phyloP scores from a whole-genome alignment of 2,113 vertebrate genomes.

The Gila orcuttii region DNA sequence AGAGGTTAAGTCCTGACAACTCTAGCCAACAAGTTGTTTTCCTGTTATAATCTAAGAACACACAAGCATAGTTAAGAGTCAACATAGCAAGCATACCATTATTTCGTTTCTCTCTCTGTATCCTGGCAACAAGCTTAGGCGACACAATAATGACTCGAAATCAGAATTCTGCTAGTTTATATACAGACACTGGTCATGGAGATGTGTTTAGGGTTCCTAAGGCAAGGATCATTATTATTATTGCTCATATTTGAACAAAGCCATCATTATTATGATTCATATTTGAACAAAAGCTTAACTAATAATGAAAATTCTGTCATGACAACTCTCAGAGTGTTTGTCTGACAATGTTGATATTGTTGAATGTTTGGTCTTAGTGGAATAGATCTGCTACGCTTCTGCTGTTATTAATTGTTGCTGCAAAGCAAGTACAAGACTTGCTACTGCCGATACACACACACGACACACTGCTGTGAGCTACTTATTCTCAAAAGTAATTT shows the following conservation, averaged over 20 bases:
- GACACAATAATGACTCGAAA: conserved; percentile 59
- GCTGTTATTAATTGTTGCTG: too few relatives aligned
- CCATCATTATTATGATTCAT: neutral
- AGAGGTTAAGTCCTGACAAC: neutral
- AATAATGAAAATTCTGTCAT: too few relatives aligned
- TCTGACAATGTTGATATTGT: too few relatives aligned
- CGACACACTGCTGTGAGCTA: too few relatives aligned
- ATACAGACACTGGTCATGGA: conserved; percentile 47
- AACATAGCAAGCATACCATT: conserved; percentile 67
- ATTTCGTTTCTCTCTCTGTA: conserved; percentile 68
- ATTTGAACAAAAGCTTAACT: neutral
- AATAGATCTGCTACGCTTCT: too few relatives aligned
- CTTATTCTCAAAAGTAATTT: too few relatives aligned
- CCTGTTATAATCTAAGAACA: neutral
- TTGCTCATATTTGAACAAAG: neutral
- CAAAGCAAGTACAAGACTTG: too few relatives aligned
- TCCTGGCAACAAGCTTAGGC: conserved; percentile 74
- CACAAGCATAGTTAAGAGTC: conserved; percentile 62
- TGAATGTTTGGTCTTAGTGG: too few relatives aligned
- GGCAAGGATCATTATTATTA: neutral
- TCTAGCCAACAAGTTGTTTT: neutral
- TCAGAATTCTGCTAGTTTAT: conserved; percentile 8
- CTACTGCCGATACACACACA: too few relatives aligned
- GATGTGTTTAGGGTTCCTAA: neutral
- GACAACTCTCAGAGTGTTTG: too few relatives aligned